Percentiles rank a stretch among this genome's conserved stretches.
Conservation (phyloP, 2,888 invertebrate species). For the Thereva nobilitata region DNA sequence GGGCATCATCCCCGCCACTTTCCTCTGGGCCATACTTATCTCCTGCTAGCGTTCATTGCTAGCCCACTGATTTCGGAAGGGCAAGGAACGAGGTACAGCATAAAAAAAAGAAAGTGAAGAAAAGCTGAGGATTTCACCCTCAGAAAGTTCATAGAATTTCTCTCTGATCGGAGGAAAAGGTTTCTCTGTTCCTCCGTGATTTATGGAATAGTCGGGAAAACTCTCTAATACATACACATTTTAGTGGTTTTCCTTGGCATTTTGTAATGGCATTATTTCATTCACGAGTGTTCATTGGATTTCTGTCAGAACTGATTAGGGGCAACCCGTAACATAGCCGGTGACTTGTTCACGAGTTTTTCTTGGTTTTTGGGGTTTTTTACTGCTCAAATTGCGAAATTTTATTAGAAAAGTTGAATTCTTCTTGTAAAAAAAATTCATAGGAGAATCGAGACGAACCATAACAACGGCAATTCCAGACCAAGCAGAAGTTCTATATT, state of each 20-base stretch:
- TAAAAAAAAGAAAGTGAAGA: conserved; percentile 15
- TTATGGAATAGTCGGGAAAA: conserved; percentile 12
- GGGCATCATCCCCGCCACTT: background rate
- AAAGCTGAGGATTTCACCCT: conserved; percentile 20
- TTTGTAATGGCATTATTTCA: conserved; percentile 29
- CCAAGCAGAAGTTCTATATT: too few relatives aligned
- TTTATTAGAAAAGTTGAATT: conserved; percentile 30
- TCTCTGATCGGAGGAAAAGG: conserved; percentile 10
- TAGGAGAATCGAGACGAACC: too few relatives aligned
- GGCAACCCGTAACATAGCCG: conserved; percentile 17
- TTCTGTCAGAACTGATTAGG: conserved; percentile 31
- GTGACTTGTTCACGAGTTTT: conserved; percentile 3
- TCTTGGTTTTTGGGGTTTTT: background rate
- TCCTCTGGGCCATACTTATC: conserved; percentile 1
- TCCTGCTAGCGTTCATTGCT: conserved; percentile 6
- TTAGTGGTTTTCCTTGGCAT: conserved; percentile 17
- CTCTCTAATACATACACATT: conserved; percentile 5
- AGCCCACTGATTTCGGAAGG: conserved; percentile 12
- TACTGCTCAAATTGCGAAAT: conserved; percentile 24
- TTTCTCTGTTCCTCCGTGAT: conserved; percentile 22
- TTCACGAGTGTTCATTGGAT: conserved; percentile 25
- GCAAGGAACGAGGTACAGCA: conserved; percentile 9
- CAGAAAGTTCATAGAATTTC: conserved; percentile 22
- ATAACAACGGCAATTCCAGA: too few relatives aligned
- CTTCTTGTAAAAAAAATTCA: conserved; percentile 6